Conservation (phyloP, 1,140 invertebrate genomes). For the Notospermus geniculatus region DNA sequence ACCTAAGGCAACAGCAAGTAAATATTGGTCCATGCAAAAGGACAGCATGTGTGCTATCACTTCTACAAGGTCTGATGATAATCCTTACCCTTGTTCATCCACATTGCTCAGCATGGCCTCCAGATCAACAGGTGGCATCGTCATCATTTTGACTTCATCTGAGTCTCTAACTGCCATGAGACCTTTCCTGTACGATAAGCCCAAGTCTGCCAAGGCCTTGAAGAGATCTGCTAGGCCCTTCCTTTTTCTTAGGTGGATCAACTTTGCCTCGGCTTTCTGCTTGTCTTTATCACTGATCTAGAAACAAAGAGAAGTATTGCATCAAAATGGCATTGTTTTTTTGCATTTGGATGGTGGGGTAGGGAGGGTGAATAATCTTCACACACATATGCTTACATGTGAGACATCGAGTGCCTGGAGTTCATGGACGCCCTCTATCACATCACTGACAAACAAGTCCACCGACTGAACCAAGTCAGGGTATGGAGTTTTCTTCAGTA, state of each 20-base stretch:
- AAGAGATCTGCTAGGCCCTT: slow-evolving; percentile 81
- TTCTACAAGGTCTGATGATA: too few relatives aligned
- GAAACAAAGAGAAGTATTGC: slow-evolving; percentile 15
- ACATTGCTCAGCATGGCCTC: background rate
- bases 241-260: slow-evolving; percentile 78
- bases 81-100: background rate
- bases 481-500: too few relatives aligned
- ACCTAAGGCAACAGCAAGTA: too few relatives aligned
- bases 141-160: slow-evolving; percentile 22
- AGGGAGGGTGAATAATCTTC: too few relatives aligned
- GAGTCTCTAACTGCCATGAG: slow-evolving; percentile 54
- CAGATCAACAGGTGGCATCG: slow-evolving; percentile 39
- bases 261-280: slow-evolving; percentile 72
- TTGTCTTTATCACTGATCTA: slow-evolving; percentile 67
- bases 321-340: too few relatives aligned
- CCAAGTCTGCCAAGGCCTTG: slow-evolving; percentile 67
- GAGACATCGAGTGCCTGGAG: slow-evolving; percentile 65
- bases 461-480: background rate
- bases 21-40: too few relatives aligned
- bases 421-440: slow-evolving; percentile 46
- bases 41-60: too few relatives aligned
- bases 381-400: slow-evolving; percentile 37
- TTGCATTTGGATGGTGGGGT: too few relatives aligned
- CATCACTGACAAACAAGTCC: slow-evolving; percentile 30
- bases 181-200: slow-evolving; percentile 78